phyloP scores from a whole-genome alignment of 2,888 invertebrate genomes.

The Drosophila nr. perissopoda region DNA sequence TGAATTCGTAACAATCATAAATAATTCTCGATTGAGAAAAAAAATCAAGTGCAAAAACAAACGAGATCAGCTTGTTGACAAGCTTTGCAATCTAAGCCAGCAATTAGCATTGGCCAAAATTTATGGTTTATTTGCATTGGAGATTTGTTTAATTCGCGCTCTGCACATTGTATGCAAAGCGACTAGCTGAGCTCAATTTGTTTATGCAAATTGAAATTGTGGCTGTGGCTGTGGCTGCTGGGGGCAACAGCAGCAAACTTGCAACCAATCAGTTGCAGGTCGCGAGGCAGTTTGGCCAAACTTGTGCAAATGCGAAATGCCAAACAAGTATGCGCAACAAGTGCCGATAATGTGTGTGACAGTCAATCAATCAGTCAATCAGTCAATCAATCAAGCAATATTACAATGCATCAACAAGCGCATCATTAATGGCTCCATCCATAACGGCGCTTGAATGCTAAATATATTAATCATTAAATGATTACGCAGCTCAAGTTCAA shows the following conservation, averaged over 20 bases:
- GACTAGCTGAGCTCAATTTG: slow-evolving; percentile 45
- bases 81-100: slow-evolving; percentile 48
- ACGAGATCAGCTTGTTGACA: slow-evolving; percentile 68
- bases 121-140: slow-evolving; percentile 60
- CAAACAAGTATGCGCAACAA: slow-evolving; percentile 27
- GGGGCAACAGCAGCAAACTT: neutral
- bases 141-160: slow-evolving; percentile 50
- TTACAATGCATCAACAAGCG: slow-evolving; percentile 18
- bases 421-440: slow-evolving; percentile 49
- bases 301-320: neutral
- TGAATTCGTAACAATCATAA: slow-evolving; percentile 43
- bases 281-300: slow-evolving; percentile 17
- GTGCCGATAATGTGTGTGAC: slow-evolving; percentile 54
- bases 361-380: slow-evolving; percentile 48
- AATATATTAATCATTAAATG: slow-evolving; percentile 44
- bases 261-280: slow-evolving; percentile 34
- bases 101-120: slow-evolving; percentile 62
- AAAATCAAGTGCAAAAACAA: slow-evolving; percentile 10
- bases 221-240: slow-evolving; percentile 8
- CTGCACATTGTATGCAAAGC: slow-evolving; percentile 54
- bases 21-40: slow-evolving; percentile 26
- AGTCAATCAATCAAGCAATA: slow-evolving; percentile 21
- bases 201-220: slow-evolving; percentile 56
- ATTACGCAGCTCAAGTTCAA: slow-evolving; percentile 51
- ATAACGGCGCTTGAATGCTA: slow-evolving; percentile 46